These are phyloP conservation scores for Dufourea novaeangliae DNA, from an alignment of 1,140 invertebrate genomes.

Conservation along the genomic window DNA sequence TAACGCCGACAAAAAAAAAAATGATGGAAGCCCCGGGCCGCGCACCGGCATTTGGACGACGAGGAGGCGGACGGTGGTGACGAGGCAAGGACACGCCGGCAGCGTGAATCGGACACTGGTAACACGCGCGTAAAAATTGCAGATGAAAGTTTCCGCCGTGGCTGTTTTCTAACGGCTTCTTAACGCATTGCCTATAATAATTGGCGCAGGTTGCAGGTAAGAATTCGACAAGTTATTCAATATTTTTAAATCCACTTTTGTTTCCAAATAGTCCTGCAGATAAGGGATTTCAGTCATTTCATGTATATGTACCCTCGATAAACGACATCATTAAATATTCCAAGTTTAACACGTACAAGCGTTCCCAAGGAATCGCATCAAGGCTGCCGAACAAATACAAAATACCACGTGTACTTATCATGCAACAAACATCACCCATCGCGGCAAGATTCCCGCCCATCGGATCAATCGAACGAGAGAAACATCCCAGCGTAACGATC, in stretches of 20 bases:
- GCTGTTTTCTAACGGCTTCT: constrained; percentile 29
- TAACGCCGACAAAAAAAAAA: constrained; percentile 66
- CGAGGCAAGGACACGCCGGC: constrained; percentile 47
- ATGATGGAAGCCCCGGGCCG: constrained; percentile 69
- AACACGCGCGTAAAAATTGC: constrained; percentile 29
- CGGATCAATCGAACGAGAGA: constrained; percentile 24
- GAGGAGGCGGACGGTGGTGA: constrained; percentile 42
- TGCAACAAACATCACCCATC: neutral
- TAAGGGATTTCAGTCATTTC: no score
- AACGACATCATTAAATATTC: constrained; percentile 12
- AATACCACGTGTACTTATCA: neutral
- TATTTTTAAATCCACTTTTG: neutral
- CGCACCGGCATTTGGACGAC: constrained; percentile 62
- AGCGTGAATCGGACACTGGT: constrained; percentile 27
- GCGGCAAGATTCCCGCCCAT: constrained; percentile 8
- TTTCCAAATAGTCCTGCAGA: no score
- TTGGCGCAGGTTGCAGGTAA: no score
- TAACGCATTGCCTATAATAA: neutral
- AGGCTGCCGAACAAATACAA: constrained; percentile 1
- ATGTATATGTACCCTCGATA: neutral
- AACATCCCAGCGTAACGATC: neutral
- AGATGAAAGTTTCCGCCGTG: constrained; percentile 27
- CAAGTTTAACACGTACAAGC: neutral
- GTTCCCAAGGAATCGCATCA: neutral
- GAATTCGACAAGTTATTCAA: no score